These are phyloP conservation scores for Litocranius walleri DNA, from an alignment of 2,113 vertebrate genomes.

Conservation along the genomic window DNA sequence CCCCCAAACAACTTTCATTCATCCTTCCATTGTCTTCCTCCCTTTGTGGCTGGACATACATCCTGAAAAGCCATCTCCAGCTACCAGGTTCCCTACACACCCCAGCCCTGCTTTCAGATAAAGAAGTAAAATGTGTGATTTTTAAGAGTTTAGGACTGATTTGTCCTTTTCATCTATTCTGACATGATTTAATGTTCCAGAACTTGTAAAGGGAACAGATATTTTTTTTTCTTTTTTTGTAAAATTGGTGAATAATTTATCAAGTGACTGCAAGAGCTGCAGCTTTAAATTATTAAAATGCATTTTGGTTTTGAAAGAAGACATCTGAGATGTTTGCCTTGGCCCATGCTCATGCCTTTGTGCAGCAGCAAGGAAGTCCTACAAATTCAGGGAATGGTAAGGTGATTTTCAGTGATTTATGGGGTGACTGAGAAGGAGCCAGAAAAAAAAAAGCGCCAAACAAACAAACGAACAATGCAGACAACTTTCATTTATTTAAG, in stretches of 20 bases:
- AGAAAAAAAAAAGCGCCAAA: slow-evolving; percentile 41
- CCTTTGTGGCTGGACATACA: not conserved
- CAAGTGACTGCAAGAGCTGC: slow-evolving; percentile 64
- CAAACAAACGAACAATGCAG: slow-evolving; percentile 41
- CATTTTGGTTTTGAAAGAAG: slow-evolving; percentile 71
- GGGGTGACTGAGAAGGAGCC: slow-evolving; percentile 38
- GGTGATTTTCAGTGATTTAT: slow-evolving; percentile 55
- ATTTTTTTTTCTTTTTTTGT: slow-evolving; percentile 16
- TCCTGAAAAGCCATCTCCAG: not conserved
- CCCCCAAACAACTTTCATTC: not conserved
- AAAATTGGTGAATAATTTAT: slow-evolving; percentile 80
- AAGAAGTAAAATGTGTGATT: slow-evolving; percentile 66
- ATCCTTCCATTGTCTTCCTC: not conserved
- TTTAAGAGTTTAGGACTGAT: slow-evolving; percentile 67
- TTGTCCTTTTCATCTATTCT: slow-evolving; percentile 73
- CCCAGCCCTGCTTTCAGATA: not conserved
- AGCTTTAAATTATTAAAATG: slow-evolving; percentile 79
- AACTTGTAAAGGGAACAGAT: slow-evolving; percentile 72
- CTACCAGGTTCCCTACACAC: not conserved
- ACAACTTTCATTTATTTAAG: slow-evolving; percentile 75
- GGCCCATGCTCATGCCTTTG: slow-evolving; percentile 42
- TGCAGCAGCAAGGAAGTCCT: slow-evolving; percentile 28
- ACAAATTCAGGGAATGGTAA: not conserved
- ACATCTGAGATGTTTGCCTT: slow-evolving; percentile 74
- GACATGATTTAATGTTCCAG: slow-evolving; percentile 77